Conservation (phyloP, 2,113 vertebrate species). For the Gadus macrocephalus region DNA sequence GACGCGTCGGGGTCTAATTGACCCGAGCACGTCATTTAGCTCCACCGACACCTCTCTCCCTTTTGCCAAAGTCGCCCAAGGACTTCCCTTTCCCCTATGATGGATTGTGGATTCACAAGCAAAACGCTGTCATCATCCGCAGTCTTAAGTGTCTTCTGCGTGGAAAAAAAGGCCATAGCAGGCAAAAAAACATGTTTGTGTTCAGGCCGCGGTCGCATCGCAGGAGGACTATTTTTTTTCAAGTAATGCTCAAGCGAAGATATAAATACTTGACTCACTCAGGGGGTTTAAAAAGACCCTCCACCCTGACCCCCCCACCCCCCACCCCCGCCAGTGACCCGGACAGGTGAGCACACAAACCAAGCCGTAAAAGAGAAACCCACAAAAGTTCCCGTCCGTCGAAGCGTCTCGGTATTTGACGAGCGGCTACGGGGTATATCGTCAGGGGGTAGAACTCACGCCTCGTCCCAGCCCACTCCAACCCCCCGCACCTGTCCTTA, state of each 20-base stretch:
- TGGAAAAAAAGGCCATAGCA: constrained; percentile 24
- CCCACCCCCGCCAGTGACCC: constrained; percentile 25
- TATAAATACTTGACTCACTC: constrained; percentile 50
- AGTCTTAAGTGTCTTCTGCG: constrained; percentile 9
- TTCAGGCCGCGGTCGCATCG: constrained; percentile 36
- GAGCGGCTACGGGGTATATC: constrained; percentile 17
- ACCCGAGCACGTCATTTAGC: background rate
- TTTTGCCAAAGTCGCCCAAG: background rate
- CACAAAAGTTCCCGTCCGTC: constrained; percentile 29
- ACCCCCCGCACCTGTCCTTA: constrained; percentile 46
- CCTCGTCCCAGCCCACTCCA: too few relatives aligned
- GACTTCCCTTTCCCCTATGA: constrained; percentile 5
- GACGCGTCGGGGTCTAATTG: background rate
- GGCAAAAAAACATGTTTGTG: constrained; percentile 25
- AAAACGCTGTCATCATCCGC: constrained; percentile 32
- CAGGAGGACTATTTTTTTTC: constrained; percentile 17
- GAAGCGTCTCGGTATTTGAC: constrained; percentile 24
- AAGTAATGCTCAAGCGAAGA: constrained; percentile 25
- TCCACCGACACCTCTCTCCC: background rate
- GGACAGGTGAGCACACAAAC: constrained; percentile 51
- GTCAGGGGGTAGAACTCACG: constrained; percentile 19
- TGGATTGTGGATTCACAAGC: constrained; percentile 18
- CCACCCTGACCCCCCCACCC: constrained; percentile 13
- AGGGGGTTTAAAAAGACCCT: constrained; percentile 26
- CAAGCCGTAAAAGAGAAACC: constrained; percentile 43